Conservation (phyloP, 1,140 invertebrate species). For the Saccostrea glomerata region DNA sequence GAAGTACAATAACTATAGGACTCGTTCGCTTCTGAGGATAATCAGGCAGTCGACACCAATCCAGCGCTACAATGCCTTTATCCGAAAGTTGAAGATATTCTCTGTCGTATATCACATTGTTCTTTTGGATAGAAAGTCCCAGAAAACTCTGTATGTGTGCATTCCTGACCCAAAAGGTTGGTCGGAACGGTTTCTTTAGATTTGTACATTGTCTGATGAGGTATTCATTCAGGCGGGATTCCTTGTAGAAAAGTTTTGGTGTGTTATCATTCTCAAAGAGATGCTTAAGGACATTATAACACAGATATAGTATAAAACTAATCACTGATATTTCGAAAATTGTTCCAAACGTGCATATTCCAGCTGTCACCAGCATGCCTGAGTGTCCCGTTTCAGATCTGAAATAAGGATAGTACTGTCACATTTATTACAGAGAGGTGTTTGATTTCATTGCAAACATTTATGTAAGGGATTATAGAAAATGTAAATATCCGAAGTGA, state of each 20-base stretch:
- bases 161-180: constrained; percentile 57
- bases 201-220: constrained; percentile 60
- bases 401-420: background rate
- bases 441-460: background rate
- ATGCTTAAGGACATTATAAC: background rate
- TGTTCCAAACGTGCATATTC: background rate
- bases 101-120: constrained; percentile 57
- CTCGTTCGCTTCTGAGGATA: constrained; percentile 22
- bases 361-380: background rate
- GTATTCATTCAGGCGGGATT: constrained; percentile 62
- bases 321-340: background rate
- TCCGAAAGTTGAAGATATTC: constrained; percentile 73
- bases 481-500: background rate
- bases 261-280: background rate
- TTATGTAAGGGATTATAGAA: background rate
- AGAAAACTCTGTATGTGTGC: constrained; percentile 68
- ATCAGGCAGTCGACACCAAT: constrained; percentile 59
- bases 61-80: constrained; percentile 69
- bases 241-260: constrained; percentile 65
- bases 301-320: background rate
- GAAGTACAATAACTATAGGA: constrained; percentile 62
- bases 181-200: constrained; percentile 59
- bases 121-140: constrained; percentile 46
- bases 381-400: background rate
- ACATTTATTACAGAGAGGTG: background rate